These are phyloP conservation scores for Nibea coibor DNA, from an alignment of 2,113 vertebrate species.

Conservation along the genomic window DNA sequence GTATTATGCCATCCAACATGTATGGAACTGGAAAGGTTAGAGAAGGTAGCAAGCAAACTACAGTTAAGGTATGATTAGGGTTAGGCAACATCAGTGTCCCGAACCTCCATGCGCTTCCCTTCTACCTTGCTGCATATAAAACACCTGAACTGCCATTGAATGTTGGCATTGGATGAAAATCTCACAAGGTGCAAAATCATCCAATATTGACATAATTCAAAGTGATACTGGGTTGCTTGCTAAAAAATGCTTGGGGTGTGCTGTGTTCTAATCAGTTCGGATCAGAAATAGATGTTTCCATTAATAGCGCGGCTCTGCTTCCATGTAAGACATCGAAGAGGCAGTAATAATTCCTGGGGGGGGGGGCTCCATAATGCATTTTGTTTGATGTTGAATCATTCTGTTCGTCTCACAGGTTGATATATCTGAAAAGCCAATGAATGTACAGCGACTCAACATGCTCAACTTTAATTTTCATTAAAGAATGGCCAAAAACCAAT, in stretches of 20 bases:
- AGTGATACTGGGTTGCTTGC: background rate
- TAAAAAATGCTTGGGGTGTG: background rate
- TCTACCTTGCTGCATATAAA: background rate
- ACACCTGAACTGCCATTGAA: background rate
- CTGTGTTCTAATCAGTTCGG: background rate
- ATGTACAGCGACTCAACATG: background rate
- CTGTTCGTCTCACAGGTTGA: background rate
- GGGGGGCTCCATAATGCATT: background rate
- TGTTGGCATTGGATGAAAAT: background rate
- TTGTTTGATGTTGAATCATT: constrained; percentile 3
- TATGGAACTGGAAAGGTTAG: no score
- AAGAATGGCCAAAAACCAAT: background rate
- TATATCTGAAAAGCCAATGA: background rate
- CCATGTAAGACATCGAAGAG: background rate
- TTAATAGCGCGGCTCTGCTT: background rate
- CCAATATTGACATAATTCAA: background rate
- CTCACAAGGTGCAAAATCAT: background rate
- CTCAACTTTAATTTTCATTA: background rate
- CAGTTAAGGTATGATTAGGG: no score
- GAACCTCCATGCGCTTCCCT: no score
- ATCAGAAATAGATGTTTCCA: constrained; percentile 16
- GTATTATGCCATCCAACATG: no score
- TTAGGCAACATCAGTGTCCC: no score
- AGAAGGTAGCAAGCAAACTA: no score
- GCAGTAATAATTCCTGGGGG: background rate